Conservation (phyloP, 2,888 invertebrate species). For the Clostera curtula region DNA sequence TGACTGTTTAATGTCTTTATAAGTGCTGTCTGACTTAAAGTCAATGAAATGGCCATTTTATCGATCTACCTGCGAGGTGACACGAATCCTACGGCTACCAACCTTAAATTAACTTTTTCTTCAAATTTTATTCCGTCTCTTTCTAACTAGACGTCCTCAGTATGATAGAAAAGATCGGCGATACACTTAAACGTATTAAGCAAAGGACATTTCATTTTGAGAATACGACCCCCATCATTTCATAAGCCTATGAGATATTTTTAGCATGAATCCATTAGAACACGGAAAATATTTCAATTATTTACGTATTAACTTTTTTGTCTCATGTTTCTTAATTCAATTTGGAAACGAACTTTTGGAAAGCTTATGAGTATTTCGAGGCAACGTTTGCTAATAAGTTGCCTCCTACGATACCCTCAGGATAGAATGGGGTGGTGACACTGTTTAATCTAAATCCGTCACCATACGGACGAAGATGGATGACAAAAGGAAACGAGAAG, state of each 20-base stretch:
- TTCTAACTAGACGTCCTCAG: slow-evolving; percentile 17
- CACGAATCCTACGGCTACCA: slow-evolving; percentile 54
- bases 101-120: slow-evolving; percentile 67
- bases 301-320: slow-evolving; percentile 33
- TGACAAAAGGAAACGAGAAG: too few species aligned
- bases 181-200: slow-evolving; percentile 44
- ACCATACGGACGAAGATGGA: too few species aligned
- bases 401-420: too few species aligned
- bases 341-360: neutral
- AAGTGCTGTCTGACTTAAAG: slow-evolving; percentile 64
- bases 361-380: too few species aligned
- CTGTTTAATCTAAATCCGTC: too few species aligned
- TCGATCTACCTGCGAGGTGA: slow-evolving; percentile 71
- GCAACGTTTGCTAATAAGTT: too few species aligned
- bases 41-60: slow-evolving; percentile 69
- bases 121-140: slow-evolving; percentile 50
- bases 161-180: slow-evolving; percentile 29
- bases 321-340: slow-evolving; percentile 6
- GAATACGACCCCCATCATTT: slow-evolving; percentile 63
- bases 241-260: slow-evolving; percentile 65
- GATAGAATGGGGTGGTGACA: too few species aligned
- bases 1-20: slow-evolving; percentile 70
- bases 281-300: slow-evolving; percentile 47
- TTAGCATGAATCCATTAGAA: slow-evolving; percentile 62
- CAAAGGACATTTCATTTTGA: slow-evolving; percentile 62